These are phyloP conservation scores for Columba janthina DNA, from an alignment of 2,113 vertebrate genomes.

Conservation along the genomic window DNA sequence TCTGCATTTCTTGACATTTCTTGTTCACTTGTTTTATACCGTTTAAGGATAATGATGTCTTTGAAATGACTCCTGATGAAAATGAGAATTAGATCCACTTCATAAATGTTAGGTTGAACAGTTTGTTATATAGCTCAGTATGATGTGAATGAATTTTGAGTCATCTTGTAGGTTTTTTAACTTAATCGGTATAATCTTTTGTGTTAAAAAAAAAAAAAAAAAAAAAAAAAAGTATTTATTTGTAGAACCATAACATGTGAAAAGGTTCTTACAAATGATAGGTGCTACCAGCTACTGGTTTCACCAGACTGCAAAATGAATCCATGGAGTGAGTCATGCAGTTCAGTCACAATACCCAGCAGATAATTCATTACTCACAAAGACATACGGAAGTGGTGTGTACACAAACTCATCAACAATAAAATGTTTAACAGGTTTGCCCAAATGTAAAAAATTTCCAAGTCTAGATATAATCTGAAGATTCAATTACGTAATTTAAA, in stretches of 20 bases:
- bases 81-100: neutral
- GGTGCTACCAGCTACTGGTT: constrained; percentile 18
- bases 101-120: neutral
- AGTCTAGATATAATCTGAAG: neutral
- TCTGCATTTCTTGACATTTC: neutral
- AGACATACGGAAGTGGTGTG: constrained; percentile 13
- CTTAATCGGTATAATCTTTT: neutral
- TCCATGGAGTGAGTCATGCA: neutral
- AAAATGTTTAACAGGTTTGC: constrained; percentile 31
- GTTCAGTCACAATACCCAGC: constrained; percentile 20
- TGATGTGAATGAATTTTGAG: neutral
- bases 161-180: neutral
- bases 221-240: neutral
- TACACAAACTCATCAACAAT: constrained; percentile 17
- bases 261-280: constrained; percentile 24
- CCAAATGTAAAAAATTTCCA: neutral
- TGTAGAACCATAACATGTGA: neutral
- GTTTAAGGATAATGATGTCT: neutral
- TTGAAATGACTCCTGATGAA: neutral
- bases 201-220: neutral
- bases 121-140: neutral
- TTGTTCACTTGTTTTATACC: neutral
- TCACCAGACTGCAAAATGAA: constrained; percentile 28
- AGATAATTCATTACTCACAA: constrained; percentile 6
- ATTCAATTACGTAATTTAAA: constrained; percentile 34